Conservation (phyloP, 1,140 invertebrate genomes). For the Brachionus calyciflorus region DNA sequence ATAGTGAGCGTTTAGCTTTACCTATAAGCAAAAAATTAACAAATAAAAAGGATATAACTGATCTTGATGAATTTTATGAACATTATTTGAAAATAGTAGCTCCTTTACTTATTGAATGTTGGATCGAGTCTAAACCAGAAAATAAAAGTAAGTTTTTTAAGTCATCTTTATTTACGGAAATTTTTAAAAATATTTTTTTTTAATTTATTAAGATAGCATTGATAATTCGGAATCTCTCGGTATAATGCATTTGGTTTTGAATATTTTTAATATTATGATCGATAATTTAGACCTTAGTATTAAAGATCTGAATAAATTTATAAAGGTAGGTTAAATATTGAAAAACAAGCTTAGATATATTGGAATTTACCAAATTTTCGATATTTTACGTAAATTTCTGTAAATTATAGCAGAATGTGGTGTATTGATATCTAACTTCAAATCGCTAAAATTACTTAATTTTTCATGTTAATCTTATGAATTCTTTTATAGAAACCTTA, state of each 20-base stretch:
- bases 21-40: conserved; percentile 8
- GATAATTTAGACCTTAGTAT: conserved; percentile 21
- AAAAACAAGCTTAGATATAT: too few relatives aligned
- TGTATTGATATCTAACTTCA: too few relatives aligned
- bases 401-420: too few relatives aligned
- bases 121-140: conserved; percentile 52
- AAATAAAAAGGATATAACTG: conserved; percentile 2
- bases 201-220: conserved; percentile 2
- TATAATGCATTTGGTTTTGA: conserved; percentile 32
- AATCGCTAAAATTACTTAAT: too few relatives aligned
- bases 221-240: conserved; percentile 10
- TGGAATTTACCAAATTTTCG: too few relatives aligned
- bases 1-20: background rate
- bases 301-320: conserved; percentile 16
- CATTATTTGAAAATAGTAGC: conserved; percentile 50
- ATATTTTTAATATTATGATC: conserved; percentile 1
- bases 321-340: background rate
- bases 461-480: too few relatives aligned
- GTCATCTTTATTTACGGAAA: background rate
- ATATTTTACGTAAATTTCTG: too few relatives aligned
- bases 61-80: conserved; percentile 8
- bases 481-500: too few relatives aligned
- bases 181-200: too few relatives aligned
- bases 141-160: conserved; percentile 6
- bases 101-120: conserved; percentile 54